These are phyloP conservation scores for Nomia melanderi DNA, from an alignment of 1,140 invertebrate species.

Conservation along the genomic window DNA sequence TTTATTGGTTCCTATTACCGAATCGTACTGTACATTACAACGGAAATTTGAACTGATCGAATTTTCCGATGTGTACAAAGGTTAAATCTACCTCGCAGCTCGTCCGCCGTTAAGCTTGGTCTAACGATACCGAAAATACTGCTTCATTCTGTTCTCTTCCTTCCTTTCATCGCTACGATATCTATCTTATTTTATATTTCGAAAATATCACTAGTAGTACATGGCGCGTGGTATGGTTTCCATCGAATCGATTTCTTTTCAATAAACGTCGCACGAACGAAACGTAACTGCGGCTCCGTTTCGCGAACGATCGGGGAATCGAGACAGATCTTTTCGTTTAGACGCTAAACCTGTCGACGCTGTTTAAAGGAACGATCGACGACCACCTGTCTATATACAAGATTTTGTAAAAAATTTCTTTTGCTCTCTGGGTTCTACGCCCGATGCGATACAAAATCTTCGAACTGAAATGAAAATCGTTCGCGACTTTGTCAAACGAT, in stretches of 20 bases:
- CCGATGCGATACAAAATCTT: neutral
- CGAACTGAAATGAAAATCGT: neutral
- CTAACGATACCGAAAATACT: conserved; percentile 34
- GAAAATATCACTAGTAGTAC: neutral
- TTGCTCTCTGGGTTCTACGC: too few species aligned
- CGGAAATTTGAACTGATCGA: too few species aligned
- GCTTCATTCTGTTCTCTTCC: neutral
- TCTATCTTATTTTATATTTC: neutral
- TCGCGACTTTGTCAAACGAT: too few species aligned
- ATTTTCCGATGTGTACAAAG: too few species aligned
- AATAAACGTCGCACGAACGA: too few species aligned
- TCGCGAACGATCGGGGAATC: neutral
- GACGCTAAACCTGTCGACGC: too few species aligned
- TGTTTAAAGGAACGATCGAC: neutral
- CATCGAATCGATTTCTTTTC: neutral
- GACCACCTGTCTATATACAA: neutral
- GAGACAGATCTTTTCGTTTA: neutral
- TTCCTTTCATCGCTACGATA: neutral
- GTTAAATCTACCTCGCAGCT: neutral
- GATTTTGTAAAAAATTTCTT: neutral
- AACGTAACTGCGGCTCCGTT: neutral
- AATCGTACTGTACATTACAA: too few species aligned
- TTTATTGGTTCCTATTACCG: too few species aligned
- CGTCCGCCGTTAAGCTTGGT: neutral
- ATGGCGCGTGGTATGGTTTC: neutral